Percentiles rank a stretch among this genome's conserved stretches.
Conservation (phyloP, 2,797 vertebrate genomes). For the Parauchenoglanis ngamensis region DNA sequence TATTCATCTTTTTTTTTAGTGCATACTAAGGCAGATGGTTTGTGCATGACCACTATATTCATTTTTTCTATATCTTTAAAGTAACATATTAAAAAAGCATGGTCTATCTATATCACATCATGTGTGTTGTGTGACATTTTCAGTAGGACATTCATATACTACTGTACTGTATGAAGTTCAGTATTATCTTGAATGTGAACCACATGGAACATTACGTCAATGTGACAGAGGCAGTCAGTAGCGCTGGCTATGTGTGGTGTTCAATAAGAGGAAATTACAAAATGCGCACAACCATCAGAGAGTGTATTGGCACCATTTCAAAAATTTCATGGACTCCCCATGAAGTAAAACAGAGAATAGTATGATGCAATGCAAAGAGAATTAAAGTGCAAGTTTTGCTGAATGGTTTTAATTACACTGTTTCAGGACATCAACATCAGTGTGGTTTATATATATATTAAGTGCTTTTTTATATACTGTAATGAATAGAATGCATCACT, state of each 20-base stretch:
- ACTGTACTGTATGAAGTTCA: not conserved
- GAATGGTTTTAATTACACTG: not conserved
- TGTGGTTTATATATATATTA: not conserved
- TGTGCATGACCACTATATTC: not conserved
- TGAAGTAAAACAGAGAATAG: slow-evolving; percentile 50
- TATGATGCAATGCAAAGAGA: slow-evolving; percentile 10
- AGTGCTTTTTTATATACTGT: not conserved
- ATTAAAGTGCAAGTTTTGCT: not conserved
- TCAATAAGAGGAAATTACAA: slow-evolving; percentile 31
- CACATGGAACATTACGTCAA: not conserved
- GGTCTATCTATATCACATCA: not conserved
- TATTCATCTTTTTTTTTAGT: not conserved
- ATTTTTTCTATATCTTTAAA: not conserved
- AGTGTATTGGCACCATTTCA: slow-evolving; percentile 30
- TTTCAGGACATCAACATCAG: not conserved
- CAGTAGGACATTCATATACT: too few species aligned
- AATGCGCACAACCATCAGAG: slow-evolving; percentile 42
- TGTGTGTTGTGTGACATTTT: not conserved
- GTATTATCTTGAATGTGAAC: not conserved
- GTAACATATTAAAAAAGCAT: not conserved
- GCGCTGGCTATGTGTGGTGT: not conserved
- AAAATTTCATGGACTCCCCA: slow-evolving; percentile 41
- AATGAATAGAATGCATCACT: not conserved
- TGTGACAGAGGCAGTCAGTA: not conserved
- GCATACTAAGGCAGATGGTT: not conserved